Base-by-base conservation (phyloP, 2,888 invertebrate species). In the Axea sp. region DNA sequence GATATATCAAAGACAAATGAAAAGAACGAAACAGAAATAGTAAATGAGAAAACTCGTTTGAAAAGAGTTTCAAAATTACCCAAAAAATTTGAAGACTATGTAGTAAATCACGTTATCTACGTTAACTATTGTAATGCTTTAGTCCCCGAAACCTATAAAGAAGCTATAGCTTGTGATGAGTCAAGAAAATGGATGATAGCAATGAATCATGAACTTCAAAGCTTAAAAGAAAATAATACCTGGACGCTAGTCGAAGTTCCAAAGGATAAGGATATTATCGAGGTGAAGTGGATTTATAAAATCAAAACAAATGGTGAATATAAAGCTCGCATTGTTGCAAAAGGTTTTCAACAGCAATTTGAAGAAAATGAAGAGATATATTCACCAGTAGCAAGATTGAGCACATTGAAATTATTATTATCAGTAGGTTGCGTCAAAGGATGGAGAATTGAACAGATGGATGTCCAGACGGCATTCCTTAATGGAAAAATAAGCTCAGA, bases 391-490 rank as follows among this genome's bases (percentile, higher is more conserved):
- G 24, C 24, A 6, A 24, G 7, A 7, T 4, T 6, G 1, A 3
- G 6, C 2, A 24, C 24, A 1, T 24, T 24, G 6, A 24, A 24
- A 3, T 4, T 24, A 4, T 28, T 75, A 5, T 24, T 62, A 24
- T 26, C 39, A 0, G 39, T 26, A 22, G 72, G 31, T 53, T 60
- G 55, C 12, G 41, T 45, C 14, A 41, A 64, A n/a, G 9, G 35
- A 5, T 37, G 59, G 11, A 19, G 11, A 1, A 71, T 77, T 49
- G 77, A 24, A 24, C 24, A 24, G 7, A 24, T 24, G 60, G 77
- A 77, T 45, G 69, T 75, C 3, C 60, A 39, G 3, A 71, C 75
- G 14, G 67, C 69, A 5, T 76, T 76, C 51, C 41, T 76, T 9
- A 73, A 76, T 45, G 73, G 73, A 5, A 11, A 65, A 41, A 8